Conservation (phyloP, 2,888 invertebrate species). For the Lasioglossum leucozonium region DNA sequence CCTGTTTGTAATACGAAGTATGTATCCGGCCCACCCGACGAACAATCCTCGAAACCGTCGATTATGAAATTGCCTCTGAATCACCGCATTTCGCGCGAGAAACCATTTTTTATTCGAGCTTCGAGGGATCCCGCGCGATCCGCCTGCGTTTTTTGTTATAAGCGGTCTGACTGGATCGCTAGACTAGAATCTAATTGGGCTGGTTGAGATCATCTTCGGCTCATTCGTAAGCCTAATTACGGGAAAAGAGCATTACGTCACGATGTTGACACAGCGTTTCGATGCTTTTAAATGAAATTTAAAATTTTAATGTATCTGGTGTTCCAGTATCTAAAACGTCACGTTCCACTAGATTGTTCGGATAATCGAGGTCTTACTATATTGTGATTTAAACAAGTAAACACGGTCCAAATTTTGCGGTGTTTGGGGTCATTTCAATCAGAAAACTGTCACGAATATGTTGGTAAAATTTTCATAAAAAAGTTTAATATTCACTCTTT, state of each 20-base stretch:
- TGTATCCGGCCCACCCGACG: too few relatives aligned
- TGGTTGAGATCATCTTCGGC: background rate
- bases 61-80: background rate
- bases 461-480: too few relatives aligned
- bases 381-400: too few relatives aligned
- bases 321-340: too few relatives aligned
- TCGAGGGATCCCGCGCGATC: background rate
- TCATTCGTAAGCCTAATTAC: conserved; percentile 18
- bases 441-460: too few relatives aligned
- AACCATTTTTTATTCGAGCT: background rate
- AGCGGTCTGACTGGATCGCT: background rate
- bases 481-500: too few relatives aligned
- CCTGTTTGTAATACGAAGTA: conserved; percentile 36
- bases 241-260: background rate
- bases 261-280: background rate
- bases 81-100: background rate
- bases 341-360: too few relatives aligned
- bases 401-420: too few relatives aligned
- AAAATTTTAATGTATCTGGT: too few relatives aligned
- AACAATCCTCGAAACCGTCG: background rate
- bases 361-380: too few relatives aligned
- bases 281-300: too few relatives aligned
- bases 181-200: background rate
- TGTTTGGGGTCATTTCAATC: too few relatives aligned
- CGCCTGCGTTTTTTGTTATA: background rate